phyloP scores from a whole-genome alignment of 2,113 vertebrate genomes.

The Struthio camelus region DNA sequence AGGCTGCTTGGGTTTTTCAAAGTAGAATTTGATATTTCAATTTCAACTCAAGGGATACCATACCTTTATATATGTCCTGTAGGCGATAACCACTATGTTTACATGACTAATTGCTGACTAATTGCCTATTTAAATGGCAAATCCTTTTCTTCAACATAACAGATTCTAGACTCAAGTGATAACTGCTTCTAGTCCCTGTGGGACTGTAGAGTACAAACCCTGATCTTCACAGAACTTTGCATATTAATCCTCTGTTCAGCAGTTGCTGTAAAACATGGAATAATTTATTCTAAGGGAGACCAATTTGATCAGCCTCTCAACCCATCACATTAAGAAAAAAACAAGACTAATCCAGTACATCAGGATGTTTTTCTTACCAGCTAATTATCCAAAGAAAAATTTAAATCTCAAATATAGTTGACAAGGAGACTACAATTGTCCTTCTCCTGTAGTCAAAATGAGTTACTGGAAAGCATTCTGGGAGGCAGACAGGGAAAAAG shows the following conservation, averaged over 20 bases:
- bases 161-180: neutral
- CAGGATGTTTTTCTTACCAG: neutral
- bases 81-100: slow-evolving; percentile 12
- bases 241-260: slow-evolving; percentile 18
- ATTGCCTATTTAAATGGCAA: neutral
- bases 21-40: neutral
- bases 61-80: neutral
- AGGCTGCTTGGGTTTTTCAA: neutral
- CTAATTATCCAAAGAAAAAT: neutral
- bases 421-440: neutral
- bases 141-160: slow-evolving; percentile 11
- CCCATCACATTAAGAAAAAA: neutral
- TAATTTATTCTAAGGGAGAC: neutral
- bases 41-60: slow-evolving; percentile 15
- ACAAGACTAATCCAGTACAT: neutral
- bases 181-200: slow-evolving; percentile 4
- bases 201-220: neutral
- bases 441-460: neutral
- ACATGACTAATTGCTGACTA: slow-evolving; percentile 36
- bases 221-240: neutral
- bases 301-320: neutral
- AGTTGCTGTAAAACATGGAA: neutral
- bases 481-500: neutral
- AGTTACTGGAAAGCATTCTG: neutral
- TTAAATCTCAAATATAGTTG: neutral